Evolutionary conservation across 1,140 invertebrate genomes (phyloP).

Genomic region (Belonocnema kinseyi): DNA sequence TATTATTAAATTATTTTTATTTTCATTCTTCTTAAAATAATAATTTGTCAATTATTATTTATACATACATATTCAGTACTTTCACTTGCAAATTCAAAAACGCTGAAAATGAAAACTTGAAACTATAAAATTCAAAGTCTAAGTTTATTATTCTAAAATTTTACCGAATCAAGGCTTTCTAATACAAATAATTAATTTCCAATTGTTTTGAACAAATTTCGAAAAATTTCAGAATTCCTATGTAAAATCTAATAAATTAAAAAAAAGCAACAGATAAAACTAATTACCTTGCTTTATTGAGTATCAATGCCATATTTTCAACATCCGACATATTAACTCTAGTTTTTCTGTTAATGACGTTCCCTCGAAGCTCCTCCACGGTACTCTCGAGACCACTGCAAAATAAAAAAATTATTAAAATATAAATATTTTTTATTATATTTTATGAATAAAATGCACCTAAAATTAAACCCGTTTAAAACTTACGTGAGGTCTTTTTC

Average conservation of each 20-base stretch:
- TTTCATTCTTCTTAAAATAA: too few relatives aligned
- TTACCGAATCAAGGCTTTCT: too few relatives aligned
- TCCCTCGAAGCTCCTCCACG: conserved; percentile 94
- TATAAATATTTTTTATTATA: background rate
- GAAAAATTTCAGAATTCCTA: too few relatives aligned
- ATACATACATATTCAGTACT: too few relatives aligned
- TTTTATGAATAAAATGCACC: background rate
- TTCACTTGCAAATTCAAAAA: too few relatives aligned
- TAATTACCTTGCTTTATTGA: conserved; percentile 86
- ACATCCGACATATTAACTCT: conserved; percentile 97
- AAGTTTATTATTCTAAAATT: too few relatives aligned
- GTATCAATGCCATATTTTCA: conserved; percentile 94
- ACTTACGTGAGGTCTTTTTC: conserved; percentile 92
- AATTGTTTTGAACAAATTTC: too few relatives aligned
- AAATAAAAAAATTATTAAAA: conserved; percentile 36
- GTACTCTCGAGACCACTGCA: conserved; percentile 92
- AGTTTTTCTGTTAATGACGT: conserved; percentile 95
- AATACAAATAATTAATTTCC: background rate
- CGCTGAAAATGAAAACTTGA: too few relatives aligned
- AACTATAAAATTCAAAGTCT: too few relatives aligned
- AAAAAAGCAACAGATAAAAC: conserved; percentile 11
- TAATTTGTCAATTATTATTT: too few relatives aligned
- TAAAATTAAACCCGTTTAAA: conserved; percentile 4
- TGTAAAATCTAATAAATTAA: background rate
- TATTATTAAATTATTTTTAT: too few relatives aligned